Conservation (phyloP, 2,113 vertebrate genomes). For the Chlamydotis undulata region DNA sequence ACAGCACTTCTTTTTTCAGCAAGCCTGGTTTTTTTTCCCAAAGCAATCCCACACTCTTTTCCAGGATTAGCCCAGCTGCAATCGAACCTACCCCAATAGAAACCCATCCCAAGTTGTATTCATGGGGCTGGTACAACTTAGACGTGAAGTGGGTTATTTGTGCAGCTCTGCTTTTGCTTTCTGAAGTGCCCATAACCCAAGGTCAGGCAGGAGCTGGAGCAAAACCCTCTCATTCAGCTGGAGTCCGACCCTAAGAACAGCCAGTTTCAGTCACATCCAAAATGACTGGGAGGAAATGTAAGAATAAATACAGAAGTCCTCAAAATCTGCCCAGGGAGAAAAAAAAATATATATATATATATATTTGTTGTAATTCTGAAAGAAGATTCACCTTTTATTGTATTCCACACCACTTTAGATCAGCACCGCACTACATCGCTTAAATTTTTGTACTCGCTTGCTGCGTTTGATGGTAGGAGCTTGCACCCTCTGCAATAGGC, state of each 20-base stretch:
- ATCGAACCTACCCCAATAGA: not conserved
- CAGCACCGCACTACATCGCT: fast-evolving
- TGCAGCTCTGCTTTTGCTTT: not conserved
- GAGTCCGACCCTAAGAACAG: constrained; percentile 22
- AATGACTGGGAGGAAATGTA: constrained; percentile 13
- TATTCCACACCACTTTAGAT: constrained; percentile 9
- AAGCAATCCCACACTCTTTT: not conserved
- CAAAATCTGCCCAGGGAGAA: not conserved
- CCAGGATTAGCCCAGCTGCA: not conserved
- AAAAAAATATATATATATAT: not conserved
- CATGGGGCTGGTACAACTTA: fast-evolving
- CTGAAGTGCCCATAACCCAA: not conserved
- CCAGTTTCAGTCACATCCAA: constrained; percentile 43
- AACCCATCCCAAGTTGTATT: not conserved
- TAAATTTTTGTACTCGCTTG: not conserved
- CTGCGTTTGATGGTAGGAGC: not conserved
- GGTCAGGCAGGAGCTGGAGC: constrained; percentile 32
- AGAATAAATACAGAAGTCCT: not conserved
- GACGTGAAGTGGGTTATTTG: not conserved
- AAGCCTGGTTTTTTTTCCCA: not conserved
- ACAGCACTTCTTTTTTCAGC: not conserved
- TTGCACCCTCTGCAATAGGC: not conserved
- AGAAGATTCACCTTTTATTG: constrained; percentile 42
- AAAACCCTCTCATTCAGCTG: constrained; percentile 37
- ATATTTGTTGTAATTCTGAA: not conserved